These are phyloP conservation scores for Catharus fuscescens DNA, from an alignment of 2,113 vertebrate species.

Conservation along the genomic window DNA sequence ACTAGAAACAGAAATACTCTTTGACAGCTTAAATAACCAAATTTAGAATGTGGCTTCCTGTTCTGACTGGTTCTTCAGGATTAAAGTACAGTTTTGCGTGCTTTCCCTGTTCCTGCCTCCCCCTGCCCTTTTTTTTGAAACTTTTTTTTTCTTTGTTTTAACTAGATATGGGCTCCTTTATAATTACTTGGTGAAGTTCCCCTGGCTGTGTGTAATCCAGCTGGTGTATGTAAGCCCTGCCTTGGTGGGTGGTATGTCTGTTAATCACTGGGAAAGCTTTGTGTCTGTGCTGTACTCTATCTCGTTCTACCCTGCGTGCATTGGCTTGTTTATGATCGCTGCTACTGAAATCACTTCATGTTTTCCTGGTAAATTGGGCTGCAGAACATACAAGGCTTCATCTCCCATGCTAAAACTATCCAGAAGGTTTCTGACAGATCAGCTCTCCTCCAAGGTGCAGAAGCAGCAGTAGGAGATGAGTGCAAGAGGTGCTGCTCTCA, in stretches of 20 bases:
- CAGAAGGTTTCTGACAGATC: neutral
- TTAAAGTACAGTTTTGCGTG: slow-evolving; percentile 36
- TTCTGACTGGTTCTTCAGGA: slow-evolving; percentile 66
- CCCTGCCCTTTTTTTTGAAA: neutral
- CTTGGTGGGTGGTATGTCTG: slow-evolving; percentile 47
- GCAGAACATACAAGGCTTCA: neutral
- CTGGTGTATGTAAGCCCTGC: neutral
- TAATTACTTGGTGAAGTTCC: slow-evolving; percentile 7
- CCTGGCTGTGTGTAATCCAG: neutral
- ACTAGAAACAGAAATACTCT: slow-evolving; percentile 60
- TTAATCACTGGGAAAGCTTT: neutral
- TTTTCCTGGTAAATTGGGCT: neutral
- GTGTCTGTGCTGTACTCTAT: neutral
- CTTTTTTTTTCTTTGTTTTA: neutral
- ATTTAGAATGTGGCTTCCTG: slow-evolving; percentile 56
- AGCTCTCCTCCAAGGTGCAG: fast-evolving
- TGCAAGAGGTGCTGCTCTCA: neutral
- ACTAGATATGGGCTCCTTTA: slow-evolving; percentile 1
- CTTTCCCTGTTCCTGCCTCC: slow-evolving; percentile 38
- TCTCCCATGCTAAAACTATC: neutral
- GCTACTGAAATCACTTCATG: neutral
- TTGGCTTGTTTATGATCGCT: slow-evolving; percentile 29
- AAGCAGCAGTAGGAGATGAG: neutral
- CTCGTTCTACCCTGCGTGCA: neutral
- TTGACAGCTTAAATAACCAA: slow-evolving; percentile 66